A percentile compares a stretch with the other conserved stretches of the same genome.
Evolutionary conservation across 2,888 invertebrate genomes (phyloP).

Genomic region (Dolichomitus sp.): DNA sequence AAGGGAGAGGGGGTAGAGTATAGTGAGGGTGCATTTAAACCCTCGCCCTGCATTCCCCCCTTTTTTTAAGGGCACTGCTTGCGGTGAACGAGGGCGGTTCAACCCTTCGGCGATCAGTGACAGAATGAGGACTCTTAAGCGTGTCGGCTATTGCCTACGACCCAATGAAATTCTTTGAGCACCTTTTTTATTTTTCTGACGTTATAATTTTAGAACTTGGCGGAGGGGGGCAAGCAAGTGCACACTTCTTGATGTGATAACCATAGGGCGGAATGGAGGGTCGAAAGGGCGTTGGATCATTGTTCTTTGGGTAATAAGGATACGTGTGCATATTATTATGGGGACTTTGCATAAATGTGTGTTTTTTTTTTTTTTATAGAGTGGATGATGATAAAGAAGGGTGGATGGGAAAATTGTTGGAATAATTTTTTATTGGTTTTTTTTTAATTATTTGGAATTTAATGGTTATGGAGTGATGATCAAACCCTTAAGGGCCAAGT

Average conservation of each 20-base stretch:
- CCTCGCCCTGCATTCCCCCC: not conserved
- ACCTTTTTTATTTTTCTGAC: constrained; percentile 17
- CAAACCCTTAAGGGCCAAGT: too few species aligned
- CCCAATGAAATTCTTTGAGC: constrained; percentile 4
- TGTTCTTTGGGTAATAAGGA: not conserved
- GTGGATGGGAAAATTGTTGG: not conserved
- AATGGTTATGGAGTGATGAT: not conserved
- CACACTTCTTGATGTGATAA: constrained; percentile 1
- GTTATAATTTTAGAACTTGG: constrained; percentile 30
- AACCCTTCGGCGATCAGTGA: constrained; percentile 9
- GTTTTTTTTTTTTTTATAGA: not conserved
- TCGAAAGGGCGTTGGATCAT: constrained; percentile 8
- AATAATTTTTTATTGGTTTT: not conserved
- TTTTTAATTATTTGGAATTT: too few species aligned
- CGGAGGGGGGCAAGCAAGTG: not conserved
- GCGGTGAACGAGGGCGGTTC: not conserved
- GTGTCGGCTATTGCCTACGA: constrained; percentile 2
- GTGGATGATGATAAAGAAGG: not conserved
- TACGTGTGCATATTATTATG: not conserved
- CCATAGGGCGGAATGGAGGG: not conserved
- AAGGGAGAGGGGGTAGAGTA: constrained; percentile 45
- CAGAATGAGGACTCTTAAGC: not conserved
- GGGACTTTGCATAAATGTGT: not conserved
- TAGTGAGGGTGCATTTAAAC: constrained; percentile 50
- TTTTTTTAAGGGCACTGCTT: constrained; percentile 4